Evolutionary conservation across 2,797 vertebrate genomes (phyloP).

Genomic region (Melopsittacus undulatus): DNA sequence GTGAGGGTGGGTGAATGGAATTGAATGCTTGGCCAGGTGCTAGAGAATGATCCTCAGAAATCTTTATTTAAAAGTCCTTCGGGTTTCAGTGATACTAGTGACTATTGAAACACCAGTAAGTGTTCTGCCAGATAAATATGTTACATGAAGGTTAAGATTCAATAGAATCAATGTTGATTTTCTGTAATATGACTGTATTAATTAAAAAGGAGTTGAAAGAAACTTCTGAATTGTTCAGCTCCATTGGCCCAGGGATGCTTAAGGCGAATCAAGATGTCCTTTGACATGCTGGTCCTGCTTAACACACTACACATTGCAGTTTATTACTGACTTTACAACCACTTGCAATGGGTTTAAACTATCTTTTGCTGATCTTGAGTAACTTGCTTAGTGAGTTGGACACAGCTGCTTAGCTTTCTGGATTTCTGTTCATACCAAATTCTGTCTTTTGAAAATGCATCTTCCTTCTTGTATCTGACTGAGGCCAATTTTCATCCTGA

Average conservation of each 20-base stretch:
- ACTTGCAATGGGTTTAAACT: neutral
- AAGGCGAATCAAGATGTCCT: neutral
- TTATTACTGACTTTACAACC: neutral
- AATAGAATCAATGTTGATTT: neutral
- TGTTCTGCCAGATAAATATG: neutral
- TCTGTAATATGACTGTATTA: neutral
- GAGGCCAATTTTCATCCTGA: neutral
- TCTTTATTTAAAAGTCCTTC: neutral
- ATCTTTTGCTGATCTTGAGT: neutral
- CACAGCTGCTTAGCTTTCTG: neutral
- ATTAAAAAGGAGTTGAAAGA: neutral
- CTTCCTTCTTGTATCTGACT: neutral
- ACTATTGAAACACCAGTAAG: neutral
- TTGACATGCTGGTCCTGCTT: neutral
- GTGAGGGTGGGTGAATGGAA: neutral
- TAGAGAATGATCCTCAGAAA: neutral
- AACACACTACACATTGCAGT: fast-evolving
- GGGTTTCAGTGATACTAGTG: neutral
- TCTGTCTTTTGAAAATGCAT: neutral
- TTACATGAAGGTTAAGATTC: neutral
- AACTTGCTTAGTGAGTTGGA: neutral
- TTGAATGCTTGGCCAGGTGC: neutral
- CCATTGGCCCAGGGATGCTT: neutral
- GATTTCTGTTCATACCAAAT: neutral
- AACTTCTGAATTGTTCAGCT: neutral